A percentile compares a stretch with the other conserved stretches of the same genome.
Conservation (phyloP, 2,888 invertebrate species). For the Thysanoteuthis rhombus region DNA sequence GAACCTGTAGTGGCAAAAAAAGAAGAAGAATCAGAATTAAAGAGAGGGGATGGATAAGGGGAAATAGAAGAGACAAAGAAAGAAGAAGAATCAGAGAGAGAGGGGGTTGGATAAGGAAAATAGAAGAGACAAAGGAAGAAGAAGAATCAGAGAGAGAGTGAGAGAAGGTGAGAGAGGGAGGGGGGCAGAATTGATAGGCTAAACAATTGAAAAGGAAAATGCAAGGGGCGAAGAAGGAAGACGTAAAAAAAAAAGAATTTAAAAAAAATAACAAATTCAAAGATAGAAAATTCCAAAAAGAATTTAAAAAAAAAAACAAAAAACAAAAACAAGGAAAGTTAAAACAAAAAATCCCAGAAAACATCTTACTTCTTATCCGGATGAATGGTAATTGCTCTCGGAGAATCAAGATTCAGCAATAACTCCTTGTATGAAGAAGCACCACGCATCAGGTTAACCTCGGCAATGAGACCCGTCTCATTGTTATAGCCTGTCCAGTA, state of each 20-base stretch:
- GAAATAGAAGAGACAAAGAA: not conserved
- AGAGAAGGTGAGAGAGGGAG: too few species aligned
- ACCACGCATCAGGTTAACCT: slow-evolving; percentile 46
- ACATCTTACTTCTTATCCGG: slow-evolving; percentile 51
- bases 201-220: too few species aligned
- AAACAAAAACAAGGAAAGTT: not conserved
- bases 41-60: not conserved
- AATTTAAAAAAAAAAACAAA: not conserved
- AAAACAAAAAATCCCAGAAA: not conserved
- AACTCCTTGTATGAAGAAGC: slow-evolving; percentile 45
- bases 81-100: not conserved
- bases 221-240: too few species aligned
- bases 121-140: not conserved
- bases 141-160: not conserved
- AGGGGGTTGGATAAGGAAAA: not conserved
- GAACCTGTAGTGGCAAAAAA: slow-evolving; percentile 42
- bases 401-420: slow-evolving; percentile 45
- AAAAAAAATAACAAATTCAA: too few species aligned
- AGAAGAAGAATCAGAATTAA: not conserved
- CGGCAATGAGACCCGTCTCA: slow-evolving; percentile 47
- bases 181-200: too few species aligned
- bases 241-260: too few species aligned
- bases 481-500: slow-evolving; percentile 52
- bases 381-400: slow-evolving; percentile 49
- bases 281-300: not conserved